These are phyloP conservation scores for Athalia circularis DNA, from an alignment of 2,888 invertebrate genomes.

Conservation along the genomic window DNA sequence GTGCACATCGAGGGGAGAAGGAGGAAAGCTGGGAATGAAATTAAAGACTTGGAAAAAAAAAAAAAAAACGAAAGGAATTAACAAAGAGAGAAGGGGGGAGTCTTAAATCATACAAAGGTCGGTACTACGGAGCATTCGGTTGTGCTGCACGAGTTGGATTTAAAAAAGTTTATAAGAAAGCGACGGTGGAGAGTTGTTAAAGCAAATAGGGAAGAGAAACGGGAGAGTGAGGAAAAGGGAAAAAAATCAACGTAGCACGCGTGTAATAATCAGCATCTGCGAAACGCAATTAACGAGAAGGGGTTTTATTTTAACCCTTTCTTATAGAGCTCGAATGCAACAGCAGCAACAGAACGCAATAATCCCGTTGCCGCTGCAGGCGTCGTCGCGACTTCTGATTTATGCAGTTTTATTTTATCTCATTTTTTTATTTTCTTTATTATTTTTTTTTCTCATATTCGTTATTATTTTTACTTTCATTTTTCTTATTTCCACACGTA, in stretches of 20 bases:
- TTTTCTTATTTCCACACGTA: constrained; percentile 62
- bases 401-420: constrained; percentile 57
- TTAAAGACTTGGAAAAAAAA: background rate
- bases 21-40: constrained; percentile 6
- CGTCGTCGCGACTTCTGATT: constrained; percentile 66
- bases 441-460: constrained; percentile 19
- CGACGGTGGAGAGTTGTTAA: constrained; percentile 16
- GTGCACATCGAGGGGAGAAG: constrained; percentile 5
- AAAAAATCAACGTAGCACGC: background rate
- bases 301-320: constrained; percentile 62
- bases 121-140: constrained; percentile 6
- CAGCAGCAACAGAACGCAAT: constrained; percentile 34
- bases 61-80: constrained; percentile 7
- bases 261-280: constrained; percentile 46
- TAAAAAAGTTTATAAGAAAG: constrained; percentile 24
- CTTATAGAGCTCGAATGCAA: constrained; percentile 7
- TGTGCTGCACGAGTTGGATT: background rate
- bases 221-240: background rate
- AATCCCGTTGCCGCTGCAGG: constrained; percentile 51
- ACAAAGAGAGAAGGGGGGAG: constrained; percentile 1
- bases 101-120: constrained; percentile 30
- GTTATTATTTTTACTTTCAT: constrained; percentile 53
- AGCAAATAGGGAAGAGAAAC: background rate
- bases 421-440: constrained; percentile 37
- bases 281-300: constrained; percentile 71